phyloP scores from a whole-genome alignment of 2,797 vertebrate species.

The Ctenochaetus hawaiiensis region DNA sequence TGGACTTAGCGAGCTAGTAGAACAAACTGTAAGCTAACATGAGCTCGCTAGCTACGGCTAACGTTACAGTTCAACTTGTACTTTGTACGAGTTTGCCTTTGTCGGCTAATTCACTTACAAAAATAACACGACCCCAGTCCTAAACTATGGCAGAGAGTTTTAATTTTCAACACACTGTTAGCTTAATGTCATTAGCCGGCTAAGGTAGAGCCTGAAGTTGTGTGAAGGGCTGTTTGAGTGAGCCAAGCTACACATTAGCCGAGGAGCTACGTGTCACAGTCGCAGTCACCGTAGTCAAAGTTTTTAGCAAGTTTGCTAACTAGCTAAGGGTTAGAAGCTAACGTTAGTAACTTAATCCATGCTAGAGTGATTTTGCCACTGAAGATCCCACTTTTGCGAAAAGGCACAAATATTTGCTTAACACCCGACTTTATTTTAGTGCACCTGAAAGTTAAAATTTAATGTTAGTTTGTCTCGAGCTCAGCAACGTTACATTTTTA shows the following conservation, averaged over 20 bases:
- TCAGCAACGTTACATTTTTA: slow-evolving; percentile 4
- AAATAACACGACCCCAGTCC: not conserved
- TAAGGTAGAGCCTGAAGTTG: slow-evolving; percentile 51
- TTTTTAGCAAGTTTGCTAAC: slow-evolving; percentile 85
- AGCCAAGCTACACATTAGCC: slow-evolving; percentile 70
- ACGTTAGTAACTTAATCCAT: not conserved
- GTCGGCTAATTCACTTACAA: not conserved
- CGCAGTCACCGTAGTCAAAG: slow-evolving; percentile 69
- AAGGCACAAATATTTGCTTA: no score
- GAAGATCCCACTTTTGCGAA: no score
- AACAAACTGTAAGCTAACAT: slow-evolving; percentile 68
- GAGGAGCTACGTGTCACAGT: slow-evolving; percentile 82
- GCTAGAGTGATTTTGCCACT: not conserved
- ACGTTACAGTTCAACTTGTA: slow-evolving; percentile 38
- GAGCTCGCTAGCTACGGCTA: slow-evolving; percentile 68
- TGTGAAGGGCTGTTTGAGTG: slow-evolving; percentile 51
- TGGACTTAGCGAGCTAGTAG: slow-evolving; percentile 84
- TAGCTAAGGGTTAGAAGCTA: slow-evolving; percentile 43
- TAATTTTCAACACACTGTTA: not conserved
- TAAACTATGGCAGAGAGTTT: not conserved
- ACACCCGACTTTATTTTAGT: accelerated
- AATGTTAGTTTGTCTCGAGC: not conserved
- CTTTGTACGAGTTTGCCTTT: slow-evolving; percentile 25
- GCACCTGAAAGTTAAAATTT: not conserved
- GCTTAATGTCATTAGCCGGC: slow-evolving; percentile 23